Base-by-base conservation (phyloP, 35 echinoderm and acorn worm species). In the Apostichopus japonicus region DNA sequence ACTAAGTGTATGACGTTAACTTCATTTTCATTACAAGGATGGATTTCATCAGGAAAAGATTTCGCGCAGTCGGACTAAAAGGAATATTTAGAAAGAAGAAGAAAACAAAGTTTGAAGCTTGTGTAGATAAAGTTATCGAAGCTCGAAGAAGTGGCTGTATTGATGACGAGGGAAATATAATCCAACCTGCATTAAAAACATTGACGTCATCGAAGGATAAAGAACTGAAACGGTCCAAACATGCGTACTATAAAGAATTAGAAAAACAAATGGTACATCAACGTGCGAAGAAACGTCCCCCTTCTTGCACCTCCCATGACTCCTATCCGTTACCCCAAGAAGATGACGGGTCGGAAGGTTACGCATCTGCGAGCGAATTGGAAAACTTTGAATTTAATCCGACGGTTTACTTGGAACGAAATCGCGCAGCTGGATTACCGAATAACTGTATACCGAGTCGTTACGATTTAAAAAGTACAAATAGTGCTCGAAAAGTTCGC, bases 361-460 rank as follows among this genome's bases (percentile, higher is more conserved):
- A 97, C 65, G 95, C 95, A 4, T 97, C 95, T 24, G 95, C 93
- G 8, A 92, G 93, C 53, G 95, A 97, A 89, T 77, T 94, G 13
- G 95, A 97, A 58, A 89, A 96, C 77, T 95, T 88, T 90, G 93
- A 94, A 16, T 97, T 97, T 79, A 97, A 97, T 57, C 95, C 95
- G 1, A 94, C 93, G 10, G 79, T 94, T 5, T 97, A 95, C 61
- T 84, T 97, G 4, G 95, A 97, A 76, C 72, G 95, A 56, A 97
- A 97, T 80, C 90, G 95, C 23, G 86, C 79, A 1, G 86, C 95
- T 55, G 93, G 88, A 27, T 78, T 92, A 24, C 90, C 90, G 10
- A 77, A 86, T 54, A 92, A 92, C 65, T 92, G 91, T 54, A 92
- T 79, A 24, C 81, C 87, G 9, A 59, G 88, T 79, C 88, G 90